These are phyloP conservation scores for Chaetodon auriga DNA, from an alignment of 2,113 vertebrate species.

Conservation along the genomic window DNA sequence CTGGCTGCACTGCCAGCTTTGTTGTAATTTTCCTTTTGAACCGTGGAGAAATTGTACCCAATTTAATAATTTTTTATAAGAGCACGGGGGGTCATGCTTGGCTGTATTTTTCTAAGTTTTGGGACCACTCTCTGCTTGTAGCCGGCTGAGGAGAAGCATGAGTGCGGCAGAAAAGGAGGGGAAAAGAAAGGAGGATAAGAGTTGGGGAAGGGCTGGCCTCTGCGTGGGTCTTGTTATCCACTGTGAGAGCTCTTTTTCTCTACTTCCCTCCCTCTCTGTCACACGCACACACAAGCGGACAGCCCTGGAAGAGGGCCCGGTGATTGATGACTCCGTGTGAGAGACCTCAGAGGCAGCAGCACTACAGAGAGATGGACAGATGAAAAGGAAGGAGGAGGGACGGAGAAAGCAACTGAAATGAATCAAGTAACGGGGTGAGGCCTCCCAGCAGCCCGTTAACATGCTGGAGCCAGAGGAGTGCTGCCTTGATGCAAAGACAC, in stretches of 20 bases:
- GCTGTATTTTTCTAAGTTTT: slow-evolving; percentile 22
- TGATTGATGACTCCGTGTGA: slow-evolving; percentile 71
- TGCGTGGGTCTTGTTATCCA: slow-evolving; percentile 37
- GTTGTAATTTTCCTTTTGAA: slow-evolving; percentile 32
- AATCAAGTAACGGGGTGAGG: slow-evolving; percentile 58
- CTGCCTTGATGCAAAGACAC: slow-evolving; percentile 41
- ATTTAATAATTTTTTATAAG: slow-evolving; percentile 15
- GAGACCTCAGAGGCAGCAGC: slow-evolving; percentile 66
- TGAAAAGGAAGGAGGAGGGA: slow-evolving; percentile 61
- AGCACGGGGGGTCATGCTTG: slow-evolving; percentile 14
- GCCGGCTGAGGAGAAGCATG: not conserved
- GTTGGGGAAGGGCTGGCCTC: slow-evolving; percentile 11
- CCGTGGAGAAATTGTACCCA: slow-evolving; percentile 6
- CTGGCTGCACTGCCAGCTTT: slow-evolving; percentile 27
- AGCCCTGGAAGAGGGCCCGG: slow-evolving; percentile 50
- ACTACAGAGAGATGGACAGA: slow-evolving; percentile 68
- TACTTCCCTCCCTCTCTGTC: slow-evolving; percentile 36
- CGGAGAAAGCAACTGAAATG: slow-evolving; percentile 43
- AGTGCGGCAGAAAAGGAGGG: slow-evolving; percentile 7
- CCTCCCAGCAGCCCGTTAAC: slow-evolving; percentile 44
- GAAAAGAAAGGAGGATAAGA: slow-evolving; percentile 1
- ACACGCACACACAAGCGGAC: slow-evolving; percentile 35
- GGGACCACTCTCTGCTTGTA: not conserved
- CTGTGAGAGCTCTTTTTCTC: slow-evolving; percentile 35
- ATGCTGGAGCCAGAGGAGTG: slow-evolving; percentile 5